A percentile compares a stretch with the other conserved stretches of the same genome.
phyloP scores from a whole-genome alignment of 1,140 invertebrate species.

The Caenorhabditis tropicalis region DNA sequence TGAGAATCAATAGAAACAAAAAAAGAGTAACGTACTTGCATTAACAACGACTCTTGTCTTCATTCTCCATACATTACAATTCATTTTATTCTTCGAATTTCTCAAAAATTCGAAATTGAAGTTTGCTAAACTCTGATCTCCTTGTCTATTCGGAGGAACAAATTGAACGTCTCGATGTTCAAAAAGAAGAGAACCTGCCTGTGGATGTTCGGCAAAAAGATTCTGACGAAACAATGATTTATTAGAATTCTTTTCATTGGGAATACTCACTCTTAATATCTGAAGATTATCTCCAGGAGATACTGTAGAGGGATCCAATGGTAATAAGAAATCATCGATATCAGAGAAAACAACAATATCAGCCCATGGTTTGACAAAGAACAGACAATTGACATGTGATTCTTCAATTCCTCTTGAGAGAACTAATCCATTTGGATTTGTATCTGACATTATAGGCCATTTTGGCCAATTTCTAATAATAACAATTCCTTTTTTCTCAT shows the following conservation, averaged over 20 bases:
- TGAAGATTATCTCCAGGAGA: slow-evolving; percentile 62
- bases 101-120: slow-evolving; percentile 70
- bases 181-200: slow-evolving; percentile 69
- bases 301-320: slow-evolving; percentile 62
- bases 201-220: slow-evolving; percentile 68
- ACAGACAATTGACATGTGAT: slow-evolving; percentile 70
- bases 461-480: slow-evolving; percentile 69
- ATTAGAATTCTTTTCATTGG: not conserved
- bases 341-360: slow-evolving; percentile 71
- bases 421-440: slow-evolving; percentile 71
- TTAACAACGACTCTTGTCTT: slow-evolving; percentile 71
- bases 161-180: slow-evolving; percentile 71
- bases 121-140: slow-evolving; percentile 56
- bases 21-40: slow-evolving; percentile 70
- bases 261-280: slow-evolving; percentile 61
- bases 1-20: not conserved
- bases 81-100: slow-evolving; percentile 68
- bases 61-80: slow-evolving; percentile 71
- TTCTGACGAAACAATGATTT: slow-evolving; percentile 57
- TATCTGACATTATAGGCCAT: slow-evolving; percentile 71
- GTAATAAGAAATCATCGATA: slow-evolving; percentile 71
- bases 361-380: slow-evolving; percentile 71
- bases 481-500: slow-evolving; percentile 68
- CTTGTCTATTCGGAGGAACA: slow-evolving; percentile 60
- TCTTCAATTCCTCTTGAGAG: slow-evolving; percentile 71